Evolutionary conservation across 2,113 vertebrate genomes (phyloP).

Genomic region (Nerophis lumbriciformis): DNA sequence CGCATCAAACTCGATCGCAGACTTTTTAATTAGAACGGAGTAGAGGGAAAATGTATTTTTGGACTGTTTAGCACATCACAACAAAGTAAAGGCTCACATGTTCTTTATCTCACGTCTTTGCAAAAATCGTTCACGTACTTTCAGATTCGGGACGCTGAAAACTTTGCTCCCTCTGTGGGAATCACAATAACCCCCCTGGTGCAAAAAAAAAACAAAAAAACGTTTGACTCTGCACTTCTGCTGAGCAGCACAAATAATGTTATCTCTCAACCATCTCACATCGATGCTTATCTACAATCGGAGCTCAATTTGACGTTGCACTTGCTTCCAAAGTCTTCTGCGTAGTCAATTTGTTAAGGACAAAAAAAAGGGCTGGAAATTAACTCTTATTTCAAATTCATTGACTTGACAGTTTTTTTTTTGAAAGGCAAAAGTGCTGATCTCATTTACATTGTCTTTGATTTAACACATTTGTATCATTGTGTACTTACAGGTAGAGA

Average conservation of each 20-base stretch:
- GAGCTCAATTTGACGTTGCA: slow-evolving; percentile 44
- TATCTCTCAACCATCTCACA: slow-evolving; percentile 55
- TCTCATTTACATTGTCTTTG: too few relatives aligned
- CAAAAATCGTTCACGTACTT: slow-evolving; percentile 40
- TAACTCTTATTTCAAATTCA: not conserved
- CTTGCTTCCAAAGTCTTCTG: slow-evolving; percentile 29
- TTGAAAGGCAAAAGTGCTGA: too few relatives aligned
- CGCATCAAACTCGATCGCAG: slow-evolving; percentile 53
- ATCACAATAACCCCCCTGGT: slow-evolving; percentile 57
- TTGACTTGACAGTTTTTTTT: too few relatives aligned
- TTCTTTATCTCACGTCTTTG: slow-evolving; percentile 37
- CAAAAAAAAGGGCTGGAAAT: not conserved
- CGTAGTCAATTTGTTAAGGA: not conserved
- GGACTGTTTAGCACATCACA: slow-evolving; percentile 38
- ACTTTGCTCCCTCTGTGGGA: slow-evolving; percentile 21
- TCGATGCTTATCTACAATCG: slow-evolving; percentile 42
- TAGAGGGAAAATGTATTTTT: slow-evolving; percentile 24
- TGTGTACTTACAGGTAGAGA: too few relatives aligned
- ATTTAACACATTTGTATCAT: too few relatives aligned
- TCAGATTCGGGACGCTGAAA: slow-evolving; percentile 29
- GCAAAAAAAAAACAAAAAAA: slow-evolving; percentile 14
- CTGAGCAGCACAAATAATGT: slow-evolving; percentile 54
- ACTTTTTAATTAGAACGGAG: slow-evolving; percentile 33
- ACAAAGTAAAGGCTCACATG: slow-evolving; percentile 41
- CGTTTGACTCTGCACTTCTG: slow-evolving; percentile 50